Evolutionary conservation across 2,888 invertebrate species (phyloP).

Genomic region (Drosophila mulleri): DNA sequence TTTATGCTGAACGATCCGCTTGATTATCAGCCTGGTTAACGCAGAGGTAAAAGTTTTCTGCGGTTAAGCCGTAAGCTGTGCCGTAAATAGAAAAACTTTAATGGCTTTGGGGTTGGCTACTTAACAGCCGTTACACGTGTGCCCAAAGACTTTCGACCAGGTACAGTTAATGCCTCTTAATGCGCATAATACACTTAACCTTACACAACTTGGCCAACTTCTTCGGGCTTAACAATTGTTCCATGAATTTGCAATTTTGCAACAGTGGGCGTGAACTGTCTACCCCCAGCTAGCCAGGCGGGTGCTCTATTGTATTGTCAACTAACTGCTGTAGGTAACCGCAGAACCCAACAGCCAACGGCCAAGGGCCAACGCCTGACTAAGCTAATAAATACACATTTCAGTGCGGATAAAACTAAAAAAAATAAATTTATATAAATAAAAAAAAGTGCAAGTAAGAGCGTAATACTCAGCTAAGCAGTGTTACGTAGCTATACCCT

Average conservation of each 20-base stretch:
- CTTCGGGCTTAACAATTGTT: conserved; percentile 71
- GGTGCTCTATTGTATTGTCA: conserved; percentile 28
- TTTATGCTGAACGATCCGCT: conserved; percentile 29
- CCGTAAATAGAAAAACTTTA: conserved; percentile 61
- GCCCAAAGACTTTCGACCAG: conserved; percentile 52
- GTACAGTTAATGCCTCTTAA: conserved; percentile 55
- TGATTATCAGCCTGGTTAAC: conserved; percentile 53
- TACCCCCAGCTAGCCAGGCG: neutral
- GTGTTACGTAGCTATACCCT: neutral
- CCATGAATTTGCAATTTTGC: conserved; percentile 70
- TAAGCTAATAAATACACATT: conserved; percentile 45
- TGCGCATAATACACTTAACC: conserved; percentile 70
- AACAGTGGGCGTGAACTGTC: neutral
- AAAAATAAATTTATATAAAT: too few species aligned
- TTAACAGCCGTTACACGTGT: conserved; percentile 70
- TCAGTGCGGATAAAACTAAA: conserved; percentile 1
- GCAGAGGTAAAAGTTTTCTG: conserved; percentile 40
- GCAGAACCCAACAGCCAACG: conserved; percentile 6
- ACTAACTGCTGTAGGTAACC: conserved; percentile 34
- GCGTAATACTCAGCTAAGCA: neutral
- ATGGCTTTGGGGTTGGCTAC: conserved; percentile 45
- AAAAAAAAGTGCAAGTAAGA: conserved; percentile 1
- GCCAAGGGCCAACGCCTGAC: conserved; percentile 16
- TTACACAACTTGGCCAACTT: conserved; percentile 55
- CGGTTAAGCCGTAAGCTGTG: conserved; percentile 42